phyloP scores from a whole-genome alignment of 64 coral and sea anemone species.

The Catalaphyllia jardinei region DNA sequence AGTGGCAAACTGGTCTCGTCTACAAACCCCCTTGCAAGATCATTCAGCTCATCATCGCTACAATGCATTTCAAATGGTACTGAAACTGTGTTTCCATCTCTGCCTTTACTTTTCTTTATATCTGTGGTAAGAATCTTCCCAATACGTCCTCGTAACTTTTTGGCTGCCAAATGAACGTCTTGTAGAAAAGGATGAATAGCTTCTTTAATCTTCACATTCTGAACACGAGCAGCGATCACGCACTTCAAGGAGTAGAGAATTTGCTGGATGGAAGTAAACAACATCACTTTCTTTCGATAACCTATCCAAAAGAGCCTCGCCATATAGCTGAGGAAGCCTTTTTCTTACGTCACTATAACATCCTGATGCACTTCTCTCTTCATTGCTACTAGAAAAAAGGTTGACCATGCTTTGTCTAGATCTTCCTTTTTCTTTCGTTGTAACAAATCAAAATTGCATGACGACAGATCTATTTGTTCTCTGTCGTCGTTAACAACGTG shows the following conservation, averaged over 20 bases:
- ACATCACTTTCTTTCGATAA: constrained; percentile 52
- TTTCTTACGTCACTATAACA: constrained; percentile 37
- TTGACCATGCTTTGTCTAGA: constrained; percentile 4
- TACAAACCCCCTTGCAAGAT: no score
- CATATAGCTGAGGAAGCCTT: constrained; percentile 38
- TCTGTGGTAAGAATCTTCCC: not conserved
- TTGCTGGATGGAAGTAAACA: constrained; percentile 12
- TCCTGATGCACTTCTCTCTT: not conserved
- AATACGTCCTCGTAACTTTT: not conserved
- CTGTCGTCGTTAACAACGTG: not conserved
- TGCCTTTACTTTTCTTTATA: not conserved
- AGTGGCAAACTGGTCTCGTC: no score
- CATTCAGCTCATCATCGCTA: no score
- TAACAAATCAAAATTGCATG: not conserved
- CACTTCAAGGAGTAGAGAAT: not conserved
- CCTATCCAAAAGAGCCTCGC: constrained; percentile 44
- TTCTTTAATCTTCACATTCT: constrained; percentile 2
- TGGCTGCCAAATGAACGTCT: not conserved
- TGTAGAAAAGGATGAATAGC: not conserved
- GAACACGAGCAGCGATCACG: not conserved
- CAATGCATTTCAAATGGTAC: no score
- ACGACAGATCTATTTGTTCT: not conserved
- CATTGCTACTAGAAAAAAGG: not conserved
- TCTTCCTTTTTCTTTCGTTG: constrained; percentile 14
- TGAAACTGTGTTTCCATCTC: no score